Evolutionary conservation across 2,113 vertebrate species (phyloP), one percentile per base, ranked within the genome.

Genomic region (Anhinga anhinga): DNA sequence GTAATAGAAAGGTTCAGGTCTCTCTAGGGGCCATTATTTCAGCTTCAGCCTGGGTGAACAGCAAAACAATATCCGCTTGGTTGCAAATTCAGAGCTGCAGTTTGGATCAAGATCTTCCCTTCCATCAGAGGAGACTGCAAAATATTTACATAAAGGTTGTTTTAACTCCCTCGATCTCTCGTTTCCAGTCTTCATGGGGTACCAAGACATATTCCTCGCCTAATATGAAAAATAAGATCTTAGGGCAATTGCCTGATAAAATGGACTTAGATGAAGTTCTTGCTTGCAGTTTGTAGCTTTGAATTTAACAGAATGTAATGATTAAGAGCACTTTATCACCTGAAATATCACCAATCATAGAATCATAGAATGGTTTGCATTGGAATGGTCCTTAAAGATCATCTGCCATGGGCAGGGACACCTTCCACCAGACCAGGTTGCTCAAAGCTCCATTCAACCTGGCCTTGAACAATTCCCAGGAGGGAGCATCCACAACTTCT

Each of bases 21-120:
- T 86, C 15, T 66, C 6, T 49, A 63, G 21, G 3, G 4, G 4
- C 11, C 40, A 9, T 40, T 52, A 7, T 16, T 18, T 79, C 52
- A 59, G 13, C 11, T 82, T 59, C 34, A 27, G 1, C 14, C 27
- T 70, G 6, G 44, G 5, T 45, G 11, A 36, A 70, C 45, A 38
- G 36, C 5, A 70, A 73, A 86, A 34, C 2, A 30, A 4, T 2
- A 2, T 45, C 6, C 1, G 0, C 11, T 45, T 62, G 6, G 11
- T 23, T 44, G 9, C 5, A 3, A 47, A 2, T 44, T 88, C 21
- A 73, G 17, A 73, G 49, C 13, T 83, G 7, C 26, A 30, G 10
- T 30, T 89, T 45, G 30, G 34, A 52, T 40, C 22, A 42, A 72
- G 47, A 44, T 47, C 10, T 72, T 82, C 8, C 3, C 2, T 79